Conservation (phyloP, 2,797 vertebrate genomes). For the Macrochelys suwanniensis region DNA sequence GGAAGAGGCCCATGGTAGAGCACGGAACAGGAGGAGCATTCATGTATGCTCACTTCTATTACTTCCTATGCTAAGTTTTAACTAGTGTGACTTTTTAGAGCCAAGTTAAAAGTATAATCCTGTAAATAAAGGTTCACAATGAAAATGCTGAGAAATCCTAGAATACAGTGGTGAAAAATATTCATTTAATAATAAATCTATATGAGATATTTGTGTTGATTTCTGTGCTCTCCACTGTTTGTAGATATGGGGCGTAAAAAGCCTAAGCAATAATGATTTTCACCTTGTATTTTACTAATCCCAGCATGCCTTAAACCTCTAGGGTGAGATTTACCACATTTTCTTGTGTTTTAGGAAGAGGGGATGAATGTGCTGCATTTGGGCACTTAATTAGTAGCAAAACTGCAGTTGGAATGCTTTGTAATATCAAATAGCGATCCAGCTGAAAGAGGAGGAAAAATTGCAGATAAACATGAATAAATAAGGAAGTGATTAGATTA, state of each 20-base stretch:
- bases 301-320: background rate
- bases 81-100: background rate
- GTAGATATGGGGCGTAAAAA: background rate
- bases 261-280: background rate
- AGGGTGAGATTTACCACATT: background rate
- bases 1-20: background rate
- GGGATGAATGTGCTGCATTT: background rate
- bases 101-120: background rate
- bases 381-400: slow-evolving; percentile 46
- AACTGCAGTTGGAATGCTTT: slow-evolving; percentile 52
- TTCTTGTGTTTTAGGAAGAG: slow-evolving; percentile 23
- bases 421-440: slow-evolving; percentile 31
- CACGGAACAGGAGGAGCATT: background rate
- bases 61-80: background rate
- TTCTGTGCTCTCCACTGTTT: background rate
- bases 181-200: background rate
- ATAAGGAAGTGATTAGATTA: slow-evolving; percentile 58
- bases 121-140: background rate
- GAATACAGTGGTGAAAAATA: background rate
- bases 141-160: background rate
- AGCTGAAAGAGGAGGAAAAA: slow-evolving; percentile 37
- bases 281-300: slow-evolving; percentile 3
- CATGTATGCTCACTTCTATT: background rate
- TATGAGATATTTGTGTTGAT: background rate
- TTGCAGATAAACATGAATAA: slow-evolving; percentile 62